Conservation (phyloP, 23 tunicate genomes). For the Styela plicata region DNA sequence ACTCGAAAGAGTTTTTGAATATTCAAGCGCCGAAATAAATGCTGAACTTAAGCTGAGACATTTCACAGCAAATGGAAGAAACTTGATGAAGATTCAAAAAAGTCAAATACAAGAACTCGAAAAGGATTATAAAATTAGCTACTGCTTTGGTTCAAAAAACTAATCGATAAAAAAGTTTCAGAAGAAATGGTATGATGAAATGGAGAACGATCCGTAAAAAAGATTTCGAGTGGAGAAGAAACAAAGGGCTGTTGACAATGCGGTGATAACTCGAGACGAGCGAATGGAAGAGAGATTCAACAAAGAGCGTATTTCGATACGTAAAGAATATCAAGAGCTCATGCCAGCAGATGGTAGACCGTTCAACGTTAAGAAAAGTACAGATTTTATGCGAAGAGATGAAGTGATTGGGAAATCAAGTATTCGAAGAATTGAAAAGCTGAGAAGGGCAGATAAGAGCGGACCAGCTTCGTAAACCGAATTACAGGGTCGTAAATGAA, state of each 20-base stretch:
- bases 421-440: constrained; percentile 60
- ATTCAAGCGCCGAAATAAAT: constrained; percentile 41
- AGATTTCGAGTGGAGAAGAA: constrained; percentile 81
- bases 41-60: constrained; percentile 12
- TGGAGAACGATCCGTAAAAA: constrained; percentile 28
- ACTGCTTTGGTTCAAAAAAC: constrained; percentile 78
- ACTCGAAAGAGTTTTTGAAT: constrained; percentile 10
- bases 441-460: constrained; percentile 49
- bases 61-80: constrained; percentile 21
- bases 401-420: constrained; percentile 30
- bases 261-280: constrained; percentile 42
- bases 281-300: constrained; percentile 54
- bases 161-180: constrained; percentile 49
- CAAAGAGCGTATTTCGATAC: constrained; percentile 47
- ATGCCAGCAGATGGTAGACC: constrained; percentile 54
- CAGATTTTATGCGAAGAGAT: constrained; percentile 32
- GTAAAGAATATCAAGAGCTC: constrained; percentile 47
- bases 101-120: constrained; percentile 35
- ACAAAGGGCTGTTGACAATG: constrained; percentile 54
- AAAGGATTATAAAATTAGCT: constrained; percentile 56
- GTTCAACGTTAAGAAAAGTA: constrained; percentile 53
- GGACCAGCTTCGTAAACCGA: constrained; percentile 25
- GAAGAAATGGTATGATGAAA: constrained; percentile 67
- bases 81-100: constrained; percentile 33
- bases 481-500: constrained; percentile 31